Evolutionary conservation across 2,113 vertebrate genomes (phyloP).

Genomic region (Corydoras maculifer): DNA sequence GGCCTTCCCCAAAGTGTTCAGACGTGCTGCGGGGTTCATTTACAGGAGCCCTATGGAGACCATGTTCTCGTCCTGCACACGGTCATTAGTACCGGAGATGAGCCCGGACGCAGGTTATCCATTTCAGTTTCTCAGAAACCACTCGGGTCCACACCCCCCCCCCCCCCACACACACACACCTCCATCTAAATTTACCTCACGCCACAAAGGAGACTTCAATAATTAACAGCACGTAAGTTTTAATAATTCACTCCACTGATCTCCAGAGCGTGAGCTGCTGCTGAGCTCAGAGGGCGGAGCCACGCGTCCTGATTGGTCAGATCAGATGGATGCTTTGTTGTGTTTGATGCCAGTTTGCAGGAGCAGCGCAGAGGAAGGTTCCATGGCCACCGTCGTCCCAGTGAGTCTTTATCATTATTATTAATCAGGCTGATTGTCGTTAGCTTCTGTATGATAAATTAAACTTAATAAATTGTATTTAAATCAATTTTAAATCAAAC

Average conservation of each 20-base stretch:
- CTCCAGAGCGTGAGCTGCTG: slow-evolving; percentile 29
- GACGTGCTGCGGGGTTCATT: no score
- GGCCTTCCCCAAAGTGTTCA: no score
- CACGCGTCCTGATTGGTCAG: slow-evolving; percentile 41
- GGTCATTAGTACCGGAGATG: no score
- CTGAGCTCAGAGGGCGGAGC: slow-evolving; percentile 36
- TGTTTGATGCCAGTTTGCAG: slow-evolving; percentile 44
- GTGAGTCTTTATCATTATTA: slow-evolving; percentile 52
- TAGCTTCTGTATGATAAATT: no score
- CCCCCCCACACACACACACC: no score
- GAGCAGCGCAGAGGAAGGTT: background rate
- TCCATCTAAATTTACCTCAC: slow-evolving; percentile 59
- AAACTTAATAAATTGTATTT: slow-evolving; percentile 38
- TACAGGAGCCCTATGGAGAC: no score
- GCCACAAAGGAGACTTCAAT: slow-evolving; percentile 53
- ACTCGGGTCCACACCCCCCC: slow-evolving; percentile 20
- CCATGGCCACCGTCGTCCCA: slow-evolving; percentile 65
- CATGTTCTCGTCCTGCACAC: no score
- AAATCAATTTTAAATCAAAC: no score
- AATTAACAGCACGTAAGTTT: slow-evolving; percentile 43
- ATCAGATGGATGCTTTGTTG: background rate
- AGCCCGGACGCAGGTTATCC: background rate
- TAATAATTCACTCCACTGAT: slow-evolving; percentile 47
- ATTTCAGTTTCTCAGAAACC: slow-evolving; percentile 25
- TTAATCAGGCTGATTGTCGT: background rate